Percentiles rank a stretch among this genome's conserved stretches.
These are phyloP conservation scores for Dicyrtomina minuta DNA, from an alignment of 2,888 invertebrate genomes.

Conservation along the genomic window DNA sequence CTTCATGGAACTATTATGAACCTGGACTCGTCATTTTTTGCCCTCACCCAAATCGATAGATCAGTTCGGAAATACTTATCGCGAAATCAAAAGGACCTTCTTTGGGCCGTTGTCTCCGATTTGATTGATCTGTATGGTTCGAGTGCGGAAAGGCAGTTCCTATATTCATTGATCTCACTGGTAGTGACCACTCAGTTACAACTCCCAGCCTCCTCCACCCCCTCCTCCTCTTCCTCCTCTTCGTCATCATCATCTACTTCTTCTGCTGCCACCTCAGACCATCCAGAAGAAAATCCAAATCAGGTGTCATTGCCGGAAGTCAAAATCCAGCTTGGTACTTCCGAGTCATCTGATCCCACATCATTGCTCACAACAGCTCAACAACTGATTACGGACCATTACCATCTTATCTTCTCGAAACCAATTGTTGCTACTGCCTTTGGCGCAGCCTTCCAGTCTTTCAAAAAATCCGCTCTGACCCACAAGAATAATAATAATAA, in stretches of 20 bases:
- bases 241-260: background rate
- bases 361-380: slow-evolving; percentile 33
- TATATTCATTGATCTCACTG: slow-evolving; percentile 50
- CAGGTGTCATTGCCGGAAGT: too few relatives aligned
- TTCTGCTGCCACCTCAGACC: background rate
- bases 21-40: slow-evolving; percentile 62
- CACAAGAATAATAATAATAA: too few relatives aligned
- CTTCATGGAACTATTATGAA: too few relatives aligned
- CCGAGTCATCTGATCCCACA: too few relatives aligned
- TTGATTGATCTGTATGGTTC: slow-evolving; percentile 44
- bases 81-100: slow-evolving; percentile 33
- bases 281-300: too few relatives aligned
- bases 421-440: slow-evolving; percentile 44
- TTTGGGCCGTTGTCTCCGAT: slow-evolving; percentile 46
- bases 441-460: slow-evolving; percentile 40
- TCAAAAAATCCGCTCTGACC: slow-evolving; percentile 36
- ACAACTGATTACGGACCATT: slow-evolving; percentile 37
- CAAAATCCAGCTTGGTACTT: too few relatives aligned
- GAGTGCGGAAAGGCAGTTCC: slow-evolving; percentile 49
- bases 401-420: slow-evolving; percentile 39
- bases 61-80: slow-evolving; percentile 58
- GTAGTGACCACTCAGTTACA: slow-evolving; percentile 34
- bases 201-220: background rate
- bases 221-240: background rate
- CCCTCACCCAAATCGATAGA: slow-evolving; percentile 62